Percentiles rank a stretch among this genome's conserved stretches.
These are phyloP conservation scores for Ephialtes manifestator DNA, from an alignment of 2,888 invertebrate genomes.

Conservation along the genomic window DNA sequence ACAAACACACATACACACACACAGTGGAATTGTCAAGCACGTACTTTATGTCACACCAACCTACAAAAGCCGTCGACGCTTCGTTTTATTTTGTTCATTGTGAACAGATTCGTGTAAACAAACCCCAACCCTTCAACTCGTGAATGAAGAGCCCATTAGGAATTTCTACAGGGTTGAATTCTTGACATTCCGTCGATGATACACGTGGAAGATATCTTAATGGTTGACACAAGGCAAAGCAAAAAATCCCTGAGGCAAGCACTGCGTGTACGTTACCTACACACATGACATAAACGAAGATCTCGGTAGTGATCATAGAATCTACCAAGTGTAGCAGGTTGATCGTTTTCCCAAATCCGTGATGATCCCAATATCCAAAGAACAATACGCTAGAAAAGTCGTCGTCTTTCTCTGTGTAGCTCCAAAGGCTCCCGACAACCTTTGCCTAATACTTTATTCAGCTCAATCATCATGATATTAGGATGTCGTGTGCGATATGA, in stretches of 20 bases:
- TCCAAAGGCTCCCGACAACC: neutral
- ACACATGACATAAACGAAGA: neutral
- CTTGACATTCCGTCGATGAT: conserved; percentile 36
- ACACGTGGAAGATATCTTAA: neutral
- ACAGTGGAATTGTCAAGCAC: conserved; percentile 8
- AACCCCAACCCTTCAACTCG: conserved; percentile 14
- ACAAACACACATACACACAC: neutral
- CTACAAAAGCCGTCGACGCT: neutral
- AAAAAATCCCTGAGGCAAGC: conserved; percentile 2
- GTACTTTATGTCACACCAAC: conserved; percentile 28
- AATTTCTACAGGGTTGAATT: conserved; percentile 65
- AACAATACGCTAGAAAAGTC: neutral
- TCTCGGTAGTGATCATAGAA: neutral
- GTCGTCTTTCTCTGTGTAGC: conserved; percentile 13
- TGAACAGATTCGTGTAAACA: conserved; percentile 20
- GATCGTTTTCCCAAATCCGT: neutral
- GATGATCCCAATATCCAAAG: neutral
- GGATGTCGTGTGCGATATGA: neutral
- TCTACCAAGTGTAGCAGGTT: neutral
- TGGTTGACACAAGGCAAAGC: neutral
- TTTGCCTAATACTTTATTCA: neutral
- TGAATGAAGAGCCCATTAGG: conserved; percentile 57
- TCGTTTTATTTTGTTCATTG: conserved; percentile 24
- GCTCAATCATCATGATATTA: neutral
- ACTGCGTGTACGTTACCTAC: conserved; percentile 1